Evolutionary conservation across 2,113 vertebrate genomes (phyloP).

Genomic region (Centropristis striata): DNA sequence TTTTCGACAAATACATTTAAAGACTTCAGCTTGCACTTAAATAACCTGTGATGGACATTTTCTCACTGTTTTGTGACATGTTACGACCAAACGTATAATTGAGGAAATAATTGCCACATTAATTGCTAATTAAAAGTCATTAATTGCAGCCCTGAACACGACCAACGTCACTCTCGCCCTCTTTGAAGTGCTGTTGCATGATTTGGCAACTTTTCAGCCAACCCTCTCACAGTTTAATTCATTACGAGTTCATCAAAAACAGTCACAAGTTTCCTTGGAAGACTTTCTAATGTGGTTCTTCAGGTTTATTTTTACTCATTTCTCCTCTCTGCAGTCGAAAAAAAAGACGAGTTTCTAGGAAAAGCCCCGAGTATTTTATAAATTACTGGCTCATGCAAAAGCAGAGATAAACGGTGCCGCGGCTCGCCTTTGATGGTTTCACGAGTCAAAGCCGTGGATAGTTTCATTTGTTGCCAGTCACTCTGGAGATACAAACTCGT

Average conservation of each 20-base stretch:
- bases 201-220: not conserved
- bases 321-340: not conserved
- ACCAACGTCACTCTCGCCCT: not conserved
- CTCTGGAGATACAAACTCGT: not conserved
- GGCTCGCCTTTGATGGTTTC: not conserved
- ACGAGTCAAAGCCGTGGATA: not conserved
- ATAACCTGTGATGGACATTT: no score
- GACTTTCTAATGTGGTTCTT: not conserved
- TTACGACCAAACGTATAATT: no score
- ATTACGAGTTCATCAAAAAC: slow-evolving; percentile 4
- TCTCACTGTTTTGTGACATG: no score
- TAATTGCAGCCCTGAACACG: no score
- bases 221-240: not conserved
- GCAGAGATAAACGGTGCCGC: not conserved
- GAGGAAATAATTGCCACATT: no score
- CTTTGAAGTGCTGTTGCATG: not conserved
- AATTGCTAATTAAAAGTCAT: no score
- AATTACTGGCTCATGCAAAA: not conserved
- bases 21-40: no score
- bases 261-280: not conserved
- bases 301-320: not conserved
- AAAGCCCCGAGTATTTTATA: not conserved
- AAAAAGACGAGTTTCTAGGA: not conserved
- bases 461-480: not conserved
- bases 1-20: no score